Evolutionary conservation across 2,797 vertebrate species (phyloP), one percentile per base, ranked within the genome.

Genomic region (Labroides dimidiatus): DNA sequence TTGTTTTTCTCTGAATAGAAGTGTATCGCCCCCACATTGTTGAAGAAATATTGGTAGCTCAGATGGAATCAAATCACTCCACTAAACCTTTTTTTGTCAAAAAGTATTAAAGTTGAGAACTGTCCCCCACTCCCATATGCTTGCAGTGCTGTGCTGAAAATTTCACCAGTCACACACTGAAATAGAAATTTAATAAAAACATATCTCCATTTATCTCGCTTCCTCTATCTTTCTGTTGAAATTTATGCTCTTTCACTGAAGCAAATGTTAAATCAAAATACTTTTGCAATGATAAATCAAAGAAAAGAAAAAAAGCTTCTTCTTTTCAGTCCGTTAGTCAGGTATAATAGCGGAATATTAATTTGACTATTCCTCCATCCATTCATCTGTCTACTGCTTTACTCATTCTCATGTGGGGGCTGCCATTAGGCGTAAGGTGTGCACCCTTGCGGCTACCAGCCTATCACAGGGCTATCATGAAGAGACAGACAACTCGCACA

Each of bases 61-160:
- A 20, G 23, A 59, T 16, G 1, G 16, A 67, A 59, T 77, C 47
- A 62, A 54, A 70, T 70, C 44, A 20, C 48, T 67, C 27, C 0
- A n/a, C 55, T 50, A 51, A 77, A 68, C 50, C 63, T 15, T 27
- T 39, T 50, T n/a, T 19, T 62, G 37, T 52, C 44, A 41, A 44
- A 65, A 39, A 52, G 44, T 37, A 65, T 69, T 69, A 39, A 4
- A 30, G 37, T 42, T 37, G 41, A 49, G 30, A 41, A 23, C 21
- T n/a, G n/a, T 27, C 10, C 8, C 47, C 24, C 17, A 27, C 9
- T 51, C 20, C 17, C 36, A 24, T 57, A 37, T 44, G 13, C 48
- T n/a, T 39, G 42, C 23, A 49, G 19, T 44, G 52, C 52, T 41
- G 48, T 51, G 39, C 45, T 20, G 56, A n/a, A 64, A 24, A 20